Conservation (phyloP, 2,113 vertebrate species). For the Piaya cayana region DNA sequence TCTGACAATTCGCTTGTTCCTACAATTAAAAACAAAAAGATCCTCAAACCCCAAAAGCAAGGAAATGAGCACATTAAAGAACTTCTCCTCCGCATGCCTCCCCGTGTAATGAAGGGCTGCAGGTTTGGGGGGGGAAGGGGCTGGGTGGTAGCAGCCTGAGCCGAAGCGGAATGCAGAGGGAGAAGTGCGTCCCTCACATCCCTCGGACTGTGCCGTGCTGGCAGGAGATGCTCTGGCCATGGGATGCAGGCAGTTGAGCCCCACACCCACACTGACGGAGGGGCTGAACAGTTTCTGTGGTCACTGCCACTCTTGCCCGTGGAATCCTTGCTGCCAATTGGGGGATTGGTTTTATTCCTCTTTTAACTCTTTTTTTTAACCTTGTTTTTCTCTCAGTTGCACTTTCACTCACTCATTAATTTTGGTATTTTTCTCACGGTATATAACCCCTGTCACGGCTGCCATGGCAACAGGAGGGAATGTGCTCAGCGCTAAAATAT, state of each 20-base stretch:
- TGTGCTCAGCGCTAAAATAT: constrained; percentile 83
- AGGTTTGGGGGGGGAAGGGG: background rate
- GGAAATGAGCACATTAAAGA: constrained; percentile 71
- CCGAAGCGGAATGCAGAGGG: background rate
- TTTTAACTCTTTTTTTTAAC: constrained; percentile 84
- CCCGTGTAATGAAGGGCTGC: background rate
- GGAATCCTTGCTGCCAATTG: constrained; percentile 63
- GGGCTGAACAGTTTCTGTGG: background rate
- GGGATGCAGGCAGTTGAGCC: fast-evolving
- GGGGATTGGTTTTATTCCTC: constrained; percentile 79
- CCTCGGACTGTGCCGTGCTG: fast-evolving
- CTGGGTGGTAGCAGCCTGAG: background rate
- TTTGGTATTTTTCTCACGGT: constrained; percentile 88
- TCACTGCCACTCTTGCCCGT: background rate
- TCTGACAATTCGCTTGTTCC: constrained; percentile 72
- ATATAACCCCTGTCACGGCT: constrained; percentile 85
- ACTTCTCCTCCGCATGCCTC: constrained; percentile 15
- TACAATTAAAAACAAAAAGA: constrained; percentile 79
- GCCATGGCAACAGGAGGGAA: constrained; percentile 85
- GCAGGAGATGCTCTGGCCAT: background rate
- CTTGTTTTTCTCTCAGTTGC: constrained; percentile 81
- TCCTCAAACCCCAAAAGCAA: constrained; percentile 66
- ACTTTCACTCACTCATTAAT: constrained; percentile 86
- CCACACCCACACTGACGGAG: fast-evolving
- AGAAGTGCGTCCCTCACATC: background rate